Percentiles rank a stretch among this genome's conserved stretches.
Conservation (phyloP, 2,113 vertebrate genomes). For the Glareola pratincola region DNA sequence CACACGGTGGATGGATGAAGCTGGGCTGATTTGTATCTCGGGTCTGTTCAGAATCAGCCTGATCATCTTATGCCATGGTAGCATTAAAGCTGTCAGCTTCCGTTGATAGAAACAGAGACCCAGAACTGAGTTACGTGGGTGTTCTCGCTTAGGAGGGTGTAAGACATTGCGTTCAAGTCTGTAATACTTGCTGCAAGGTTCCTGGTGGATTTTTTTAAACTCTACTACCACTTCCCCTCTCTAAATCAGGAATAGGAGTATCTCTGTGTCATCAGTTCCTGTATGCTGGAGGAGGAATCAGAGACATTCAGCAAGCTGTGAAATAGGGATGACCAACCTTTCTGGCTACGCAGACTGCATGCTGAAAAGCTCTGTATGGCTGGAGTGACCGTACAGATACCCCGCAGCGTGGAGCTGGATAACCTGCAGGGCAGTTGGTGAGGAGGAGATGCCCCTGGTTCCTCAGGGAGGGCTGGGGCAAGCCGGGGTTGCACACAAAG, state of each 20-base stretch:
- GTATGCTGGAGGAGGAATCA: neutral
- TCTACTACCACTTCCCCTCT: neutral
- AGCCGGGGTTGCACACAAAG: neutral
- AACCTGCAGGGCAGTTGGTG: too few species aligned
- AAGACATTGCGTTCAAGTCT: neutral
- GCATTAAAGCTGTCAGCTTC: neutral
- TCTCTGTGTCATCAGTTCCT: neutral
- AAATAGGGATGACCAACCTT: neutral
- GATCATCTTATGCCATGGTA: neutral
- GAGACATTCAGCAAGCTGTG: neutral
- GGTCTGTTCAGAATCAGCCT: neutral
- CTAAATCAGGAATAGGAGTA: neutral
- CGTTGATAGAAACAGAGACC: neutral
- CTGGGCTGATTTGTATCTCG: neutral
- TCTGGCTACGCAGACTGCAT: neutral
- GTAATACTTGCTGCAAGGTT: neutral
- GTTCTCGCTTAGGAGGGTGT: neutral
- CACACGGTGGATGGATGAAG: neutral
- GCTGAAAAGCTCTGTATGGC: rapidly evolving
- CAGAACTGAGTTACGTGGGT: rapidly evolving
- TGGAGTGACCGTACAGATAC: rapidly evolving
- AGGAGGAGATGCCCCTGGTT: neutral
- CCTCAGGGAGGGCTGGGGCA: neutral
- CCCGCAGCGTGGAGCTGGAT: rapidly evolving
- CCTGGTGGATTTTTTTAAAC: neutral